These are phyloP conservation scores for Autographa gamma DNA, from an alignment of 2,888 invertebrate species.

Conservation along the genomic window DNA sequence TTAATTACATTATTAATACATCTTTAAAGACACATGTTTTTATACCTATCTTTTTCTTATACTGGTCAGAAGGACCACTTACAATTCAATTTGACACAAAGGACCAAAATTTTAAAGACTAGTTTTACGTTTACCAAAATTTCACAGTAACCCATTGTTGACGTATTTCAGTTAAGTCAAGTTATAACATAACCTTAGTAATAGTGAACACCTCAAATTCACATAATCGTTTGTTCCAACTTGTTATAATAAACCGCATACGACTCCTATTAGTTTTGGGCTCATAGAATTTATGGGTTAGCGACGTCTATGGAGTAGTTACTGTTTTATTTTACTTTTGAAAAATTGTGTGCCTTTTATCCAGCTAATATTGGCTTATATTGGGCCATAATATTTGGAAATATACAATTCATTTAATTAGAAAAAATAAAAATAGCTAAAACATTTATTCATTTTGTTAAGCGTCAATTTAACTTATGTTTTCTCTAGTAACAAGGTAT, in stretches of 20 bases:
- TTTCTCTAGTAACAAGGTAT: too few species aligned
- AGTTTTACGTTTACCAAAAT: neutral
- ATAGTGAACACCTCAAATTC: constrained; percentile 59
- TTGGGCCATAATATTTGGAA: too few species aligned
- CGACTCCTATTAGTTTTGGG: constrained; percentile 68
- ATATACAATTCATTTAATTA: too few species aligned
- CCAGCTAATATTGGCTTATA: neutral
- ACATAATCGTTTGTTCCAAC: constrained; percentile 72
- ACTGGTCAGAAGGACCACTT: neutral
- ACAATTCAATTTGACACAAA: neutral
- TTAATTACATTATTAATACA: too few species aligned
- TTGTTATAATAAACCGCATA: constrained; percentile 74
- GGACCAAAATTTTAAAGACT: constrained; percentile 24
- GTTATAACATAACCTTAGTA: constrained; percentile 14
- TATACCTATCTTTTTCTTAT: neutral
- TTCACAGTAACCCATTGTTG: constrained; percentile 11
- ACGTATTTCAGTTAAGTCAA: constrained; percentile 37
- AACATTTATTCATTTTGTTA: too few species aligned
- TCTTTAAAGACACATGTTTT: too few species aligned
- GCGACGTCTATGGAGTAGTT: constrained; percentile 38
- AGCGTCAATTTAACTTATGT: too few species aligned
- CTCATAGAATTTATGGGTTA: constrained; percentile 59
- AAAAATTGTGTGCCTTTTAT: neutral
- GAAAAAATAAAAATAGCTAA: too few species aligned
- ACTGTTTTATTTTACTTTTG: neutral